phyloP scores from a whole-genome alignment of 2,888 invertebrate genomes.

The Aphrophora alni region DNA sequence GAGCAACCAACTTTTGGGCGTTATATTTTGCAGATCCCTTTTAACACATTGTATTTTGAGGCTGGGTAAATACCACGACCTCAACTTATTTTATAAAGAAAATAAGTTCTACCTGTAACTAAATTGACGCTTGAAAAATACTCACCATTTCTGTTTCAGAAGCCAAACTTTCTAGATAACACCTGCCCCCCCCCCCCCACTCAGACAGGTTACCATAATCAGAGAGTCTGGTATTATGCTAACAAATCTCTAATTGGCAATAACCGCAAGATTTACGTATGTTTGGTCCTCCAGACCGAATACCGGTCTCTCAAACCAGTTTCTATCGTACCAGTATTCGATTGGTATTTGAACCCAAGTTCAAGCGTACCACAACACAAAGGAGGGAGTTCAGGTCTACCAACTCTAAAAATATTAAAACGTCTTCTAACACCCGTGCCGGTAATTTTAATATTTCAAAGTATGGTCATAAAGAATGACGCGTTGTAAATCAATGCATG shows the following conservation, averaged over 20 bases:
- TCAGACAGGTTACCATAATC: not conserved
- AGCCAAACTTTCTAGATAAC: not conserved
- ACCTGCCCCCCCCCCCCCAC: not conserved
- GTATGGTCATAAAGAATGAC: not conserved
- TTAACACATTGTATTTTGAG: too few species aligned
- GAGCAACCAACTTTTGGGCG: too few species aligned
- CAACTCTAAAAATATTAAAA: not conserved
- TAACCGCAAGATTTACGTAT: not conserved
- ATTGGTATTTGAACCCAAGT: too few species aligned
- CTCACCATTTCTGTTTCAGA: not conserved
- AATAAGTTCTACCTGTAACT: too few species aligned
- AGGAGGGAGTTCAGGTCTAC: not conserved
- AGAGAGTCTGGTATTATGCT: not conserved
- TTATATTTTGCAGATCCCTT: too few species aligned
- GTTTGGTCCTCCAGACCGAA: not conserved
- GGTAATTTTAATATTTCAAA: constrained; percentile 9
- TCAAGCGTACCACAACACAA: not conserved
- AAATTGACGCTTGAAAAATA: too few species aligned
- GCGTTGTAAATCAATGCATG: not conserved
- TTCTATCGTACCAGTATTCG: too few species aligned
- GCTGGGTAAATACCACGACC: too few species aligned
- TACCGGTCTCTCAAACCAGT: not conserved
- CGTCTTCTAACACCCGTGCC: not conserved
- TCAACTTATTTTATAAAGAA: too few species aligned
- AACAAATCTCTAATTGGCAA: constrained; percentile 6